A percentile compares a stretch with the other conserved stretches of the same genome.
Conservation (phyloP, 1,140 invertebrate species). For the Bombus pyrosoma region DNA sequence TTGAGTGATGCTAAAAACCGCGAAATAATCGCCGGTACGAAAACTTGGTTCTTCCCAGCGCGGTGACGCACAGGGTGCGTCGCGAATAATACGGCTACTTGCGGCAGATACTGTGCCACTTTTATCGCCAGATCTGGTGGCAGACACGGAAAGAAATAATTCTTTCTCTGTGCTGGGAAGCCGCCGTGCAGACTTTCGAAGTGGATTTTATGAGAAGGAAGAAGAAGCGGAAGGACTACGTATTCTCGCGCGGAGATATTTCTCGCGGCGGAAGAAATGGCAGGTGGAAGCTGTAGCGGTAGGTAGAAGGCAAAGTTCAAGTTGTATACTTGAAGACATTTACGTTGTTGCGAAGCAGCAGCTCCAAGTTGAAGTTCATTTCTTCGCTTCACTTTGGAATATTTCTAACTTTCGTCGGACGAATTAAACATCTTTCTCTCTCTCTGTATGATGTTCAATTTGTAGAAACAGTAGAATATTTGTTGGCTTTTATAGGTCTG, state of each 20-base stretch:
- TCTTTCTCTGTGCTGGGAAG: background rate
- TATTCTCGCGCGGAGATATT: no score
- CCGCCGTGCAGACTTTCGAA: background rate
- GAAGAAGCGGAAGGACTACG: background rate
- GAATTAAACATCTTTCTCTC: background rate
- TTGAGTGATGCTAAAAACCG: no score
- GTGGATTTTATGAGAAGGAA: background rate
- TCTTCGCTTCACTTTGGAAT: background rate
- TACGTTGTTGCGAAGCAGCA: background rate
- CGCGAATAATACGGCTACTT: background rate
- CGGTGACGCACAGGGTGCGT: background rate
- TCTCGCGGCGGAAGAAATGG: background rate
- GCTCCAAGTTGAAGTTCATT: background rate
- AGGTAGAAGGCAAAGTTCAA: no score
- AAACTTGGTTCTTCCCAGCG: no score
- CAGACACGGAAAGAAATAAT: constrained; percentile 10
- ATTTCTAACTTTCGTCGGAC: background rate
- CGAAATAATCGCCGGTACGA: constrained; percentile 2
- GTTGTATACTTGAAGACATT: background rate
- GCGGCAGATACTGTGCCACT: background rate
- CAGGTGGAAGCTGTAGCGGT: background rate
- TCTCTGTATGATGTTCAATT: no score
- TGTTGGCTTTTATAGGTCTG: no score
- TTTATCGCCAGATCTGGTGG: constrained; percentile 17
- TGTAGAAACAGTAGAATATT: no score